Percentiles rank a stretch among this genome's conserved stretches.
phyloP scores from a whole-genome alignment of 2,888 invertebrate genomes.

The Dioctria linearis region DNA sequence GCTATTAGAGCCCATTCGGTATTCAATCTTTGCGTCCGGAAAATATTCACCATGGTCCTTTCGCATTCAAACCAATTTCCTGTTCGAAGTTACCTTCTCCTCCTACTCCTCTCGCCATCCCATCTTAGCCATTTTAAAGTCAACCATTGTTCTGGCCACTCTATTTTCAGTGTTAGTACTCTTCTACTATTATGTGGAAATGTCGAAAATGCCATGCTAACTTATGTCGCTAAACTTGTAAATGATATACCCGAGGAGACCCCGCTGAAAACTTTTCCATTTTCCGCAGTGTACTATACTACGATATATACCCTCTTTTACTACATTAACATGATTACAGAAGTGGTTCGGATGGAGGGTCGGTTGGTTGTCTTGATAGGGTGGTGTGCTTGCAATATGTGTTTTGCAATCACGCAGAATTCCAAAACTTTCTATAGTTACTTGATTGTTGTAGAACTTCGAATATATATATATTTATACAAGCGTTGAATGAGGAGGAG shows the following conservation, averaged over 20 bases:
- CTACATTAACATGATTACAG: background rate
- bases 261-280: slow-evolving; percentile 41
- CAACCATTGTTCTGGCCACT: slow-evolving; percentile 5
- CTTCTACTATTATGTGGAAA: background rate
- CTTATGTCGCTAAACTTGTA: slow-evolving; percentile 18
- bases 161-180: slow-evolving; percentile 5
- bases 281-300: background rate
- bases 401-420: too few relatives aligned
- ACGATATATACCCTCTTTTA: background rate
- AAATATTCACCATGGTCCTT: slow-evolving; percentile 9
- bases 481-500: background rate
- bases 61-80: background rate
- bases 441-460: too few relatives aligned
- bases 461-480: too few relatives aligned
- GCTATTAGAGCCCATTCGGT: slow-evolving; percentile 55
- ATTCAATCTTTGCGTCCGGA: slow-evolving; percentile 52
- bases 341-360: background rate
- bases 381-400: too few relatives aligned
- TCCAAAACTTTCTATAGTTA: too few relatives aligned
- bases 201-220: slow-evolving; percentile 13
- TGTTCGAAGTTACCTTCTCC: background rate
- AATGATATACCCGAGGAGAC: slow-evolving; percentile 11
- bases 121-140: background rate
- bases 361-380: too few relatives aligned
- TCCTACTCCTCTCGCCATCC: background rate